Evolutionary conservation across 2,113 vertebrate genomes (phyloP), one percentile per base, ranked within the genome.

Genomic region (Aplodontia rufa): DNA sequence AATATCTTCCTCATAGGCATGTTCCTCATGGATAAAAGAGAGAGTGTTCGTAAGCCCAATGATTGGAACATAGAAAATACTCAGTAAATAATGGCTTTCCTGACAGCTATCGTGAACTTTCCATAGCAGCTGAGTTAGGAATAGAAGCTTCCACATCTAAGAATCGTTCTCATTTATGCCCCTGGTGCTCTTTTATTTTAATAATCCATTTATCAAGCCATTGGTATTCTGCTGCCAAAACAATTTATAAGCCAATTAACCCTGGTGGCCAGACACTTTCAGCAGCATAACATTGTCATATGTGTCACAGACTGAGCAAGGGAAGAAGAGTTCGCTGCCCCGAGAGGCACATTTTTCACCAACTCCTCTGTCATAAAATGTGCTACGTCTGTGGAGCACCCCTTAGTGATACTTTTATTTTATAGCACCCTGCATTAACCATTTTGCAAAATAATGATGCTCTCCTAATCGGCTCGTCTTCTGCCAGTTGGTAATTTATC

Each of bases 241-340:
- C 64, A 96, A 97, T 97, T 92, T 96, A 91, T 88, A 95, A 93
- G 82, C 89, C 51, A 91, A 92, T 96, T 97, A 97, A 86, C 90
- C 82, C 58, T 49, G 64, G 60, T 93, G 58, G 40, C 82, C 5
- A 17, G 82, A 75, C 40, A 71, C 14, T 78, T 83, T 68, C n/a
- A 80, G n/a, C 55, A 88, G n/a, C 69, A 76, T 51, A 69, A 90
- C 58, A 42, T 66, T 84, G 82, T 89, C 82, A 51, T 12, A 10
- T 6, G 0, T 86, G 88, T 91, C 90, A 86, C 22, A 82, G 72
- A 66, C 24, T n/a, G 81, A 5, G 0, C n/a, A 60, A 62, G 37
- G 69, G 40, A 82, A 47, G 71, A 68, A 84, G 42, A 79, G 40
- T 68, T 47, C 72, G n/a, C 5, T 2, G 30, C 76, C 85, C 75